Conservation (phyloP, 2,113 vertebrate species). For the Rhinopomastus cyanomelas region DNA sequence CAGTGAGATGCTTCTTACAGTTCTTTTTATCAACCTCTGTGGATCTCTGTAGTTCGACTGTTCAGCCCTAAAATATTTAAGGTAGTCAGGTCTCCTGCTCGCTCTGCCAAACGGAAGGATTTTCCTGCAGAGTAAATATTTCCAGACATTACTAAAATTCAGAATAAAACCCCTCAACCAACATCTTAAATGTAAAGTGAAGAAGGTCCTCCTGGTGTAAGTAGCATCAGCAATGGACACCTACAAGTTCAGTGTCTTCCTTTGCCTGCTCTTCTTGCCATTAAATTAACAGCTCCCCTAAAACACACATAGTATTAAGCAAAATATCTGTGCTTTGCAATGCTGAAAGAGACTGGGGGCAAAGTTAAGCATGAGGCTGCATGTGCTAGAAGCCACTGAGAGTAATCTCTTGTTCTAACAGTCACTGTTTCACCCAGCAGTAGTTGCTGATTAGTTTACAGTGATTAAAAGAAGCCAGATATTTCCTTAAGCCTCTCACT, state of each 20-base stretch:
- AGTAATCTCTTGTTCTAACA: neutral
- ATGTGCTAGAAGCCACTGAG: neutral
- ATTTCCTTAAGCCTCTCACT: neutral
- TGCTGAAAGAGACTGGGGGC: neutral
- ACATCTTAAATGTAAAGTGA: neutral
- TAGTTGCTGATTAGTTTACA: neutral
- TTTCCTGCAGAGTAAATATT: neutral
- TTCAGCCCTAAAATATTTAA: neutral
- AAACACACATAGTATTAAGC: neutral
- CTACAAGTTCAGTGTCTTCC: neutral
- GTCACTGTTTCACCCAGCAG: neutral
- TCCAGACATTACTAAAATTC: neutral
- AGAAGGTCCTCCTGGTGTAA: neutral
- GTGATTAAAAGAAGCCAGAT: neutral
- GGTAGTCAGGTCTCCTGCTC: neutral
- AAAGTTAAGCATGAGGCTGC: neutral
- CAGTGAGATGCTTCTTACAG: neutral
- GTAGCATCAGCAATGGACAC: accelerated
- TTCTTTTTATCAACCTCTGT: neutral
- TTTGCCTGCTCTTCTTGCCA: neutral
- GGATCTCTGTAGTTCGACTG: neutral
- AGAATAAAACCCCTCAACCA: neutral
- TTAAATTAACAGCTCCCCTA: neutral
- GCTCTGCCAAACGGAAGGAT: neutral
- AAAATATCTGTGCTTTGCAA: neutral